Evolutionary conservation across 2,888 invertebrate genomes (phyloP), one percentile per base, ranked within the genome.

Genomic region (Congeria kusceri): DNA sequence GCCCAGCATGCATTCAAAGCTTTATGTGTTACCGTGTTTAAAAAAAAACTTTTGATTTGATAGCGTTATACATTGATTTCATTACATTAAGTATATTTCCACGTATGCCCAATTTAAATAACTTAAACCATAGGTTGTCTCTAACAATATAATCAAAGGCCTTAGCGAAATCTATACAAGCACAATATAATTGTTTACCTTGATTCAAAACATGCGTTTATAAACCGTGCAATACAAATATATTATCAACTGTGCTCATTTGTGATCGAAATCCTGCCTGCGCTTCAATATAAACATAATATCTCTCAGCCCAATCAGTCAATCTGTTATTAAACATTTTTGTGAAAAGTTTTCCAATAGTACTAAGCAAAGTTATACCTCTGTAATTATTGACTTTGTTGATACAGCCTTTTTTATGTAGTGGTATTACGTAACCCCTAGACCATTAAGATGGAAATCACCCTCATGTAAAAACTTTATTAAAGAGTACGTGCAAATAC

Each of bases 101-200:
- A 15, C 73, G 11, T 53, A 73, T n/a, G 1, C 61, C 61, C 27
- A 66, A 61, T 56, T 62, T 46, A 27, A 61, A 66, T 28, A 66
- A 39, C 29, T 68, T 67, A 18, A 15, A 62, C 63, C 63, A 74
- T 3, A 67, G 3, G 27, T 68, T 68, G 23, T 74, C 74, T n/a
- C 57, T n/a, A 3, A 44, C 32, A 7, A 74, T 20, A 29, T 68
- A 74, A 56, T 67, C 67, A 46, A 68, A 74, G 4, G 74, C 68
- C 32, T 68, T 74, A 9, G 32, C 28, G n/a, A 74, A 74, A 46
- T 74, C 74, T 15, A 68, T 61, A 53, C 61, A 73, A 18, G 73
- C 69, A 49, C 73, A 66, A 53, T 49, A 66, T 1, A 65, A 23
- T 65, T 72, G 58, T 32, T 65, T 59, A 44, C 28, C n/a, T 7